A percentile compares a stretch with the other conserved stretches of the same genome.
These are phyloP conservation scores for Drosophila robusta DNA, from an alignment of 2,888 invertebrate genomes.

Conservation along the genomic window DNA sequence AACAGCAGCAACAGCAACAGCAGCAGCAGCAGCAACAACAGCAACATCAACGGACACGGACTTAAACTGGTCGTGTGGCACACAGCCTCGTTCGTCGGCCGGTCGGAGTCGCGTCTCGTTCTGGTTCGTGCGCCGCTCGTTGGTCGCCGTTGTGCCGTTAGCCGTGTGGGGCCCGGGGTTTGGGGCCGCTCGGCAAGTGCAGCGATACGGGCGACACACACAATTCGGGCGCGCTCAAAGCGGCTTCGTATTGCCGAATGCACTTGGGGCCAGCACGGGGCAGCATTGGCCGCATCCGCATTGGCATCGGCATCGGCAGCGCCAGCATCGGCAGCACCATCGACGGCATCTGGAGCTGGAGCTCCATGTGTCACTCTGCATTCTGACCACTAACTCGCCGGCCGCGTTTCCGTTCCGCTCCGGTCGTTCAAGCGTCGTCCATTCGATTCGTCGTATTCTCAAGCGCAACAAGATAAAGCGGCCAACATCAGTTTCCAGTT, in stretches of 20 bases:
- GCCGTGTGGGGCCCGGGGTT: conserved; percentile 11
- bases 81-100: conserved; percentile 41
- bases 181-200: conserved; percentile 54
- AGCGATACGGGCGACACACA: conserved; percentile 28
- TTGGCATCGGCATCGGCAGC: conserved; percentile 26
- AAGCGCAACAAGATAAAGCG: conserved; percentile 45
- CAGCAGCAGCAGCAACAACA: conserved; percentile 26
- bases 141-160: conserved; percentile 31
- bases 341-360: conserved; percentile 54
- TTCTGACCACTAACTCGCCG: conserved; percentile 85
- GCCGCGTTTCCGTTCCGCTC: conserved; percentile 82
- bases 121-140: conserved; percentile 41
- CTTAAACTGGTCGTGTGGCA: conserved; percentile 38
- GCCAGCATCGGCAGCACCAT: conserved; percentile 37
- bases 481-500: conserved; percentile 3
- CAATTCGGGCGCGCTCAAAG: conserved; percentile 55
- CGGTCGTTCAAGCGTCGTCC: conserved; percentile 32
- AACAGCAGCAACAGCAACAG: conserved; percentile 14
- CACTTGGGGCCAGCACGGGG: conserved; percentile 52
- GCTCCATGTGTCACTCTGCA: conserved; percentile 82
- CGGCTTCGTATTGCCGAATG: conserved; percentile 54
- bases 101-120: conserved; percentile 25
- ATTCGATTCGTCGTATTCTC: conserved; percentile 18
- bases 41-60: conserved; percentile 26
- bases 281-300: conserved; percentile 56